Base-by-base conservation (phyloP, 2,888 invertebrate genomes). In the Chaetoderma sp. region DNA sequence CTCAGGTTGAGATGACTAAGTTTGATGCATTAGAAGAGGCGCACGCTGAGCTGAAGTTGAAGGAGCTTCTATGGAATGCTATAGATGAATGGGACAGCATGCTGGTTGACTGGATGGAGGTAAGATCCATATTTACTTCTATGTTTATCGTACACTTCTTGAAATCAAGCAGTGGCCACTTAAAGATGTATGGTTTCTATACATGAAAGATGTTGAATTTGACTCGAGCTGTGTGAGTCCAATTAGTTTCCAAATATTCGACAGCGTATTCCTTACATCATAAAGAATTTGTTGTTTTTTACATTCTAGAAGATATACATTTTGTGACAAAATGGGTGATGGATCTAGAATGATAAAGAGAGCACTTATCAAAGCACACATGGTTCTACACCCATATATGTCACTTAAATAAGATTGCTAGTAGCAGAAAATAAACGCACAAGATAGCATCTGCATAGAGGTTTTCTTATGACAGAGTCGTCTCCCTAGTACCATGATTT, bases 11-110 rank as follows among this genome's bases (percentile, higher is more conserved):
- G 79, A 91, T 94, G 18, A 92, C 93, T 0, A 90, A 94, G 78
- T 91, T 93, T 81, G 94, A 94, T 73, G 90, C 92, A 67, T 88
- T 96, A 70, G 94, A 94, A 59, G 92, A 93, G 82, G 92, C 93
- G 0, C 90, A 92, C 74, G 91, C 90, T 70, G 93, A 94, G 72
- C 91, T 95, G 2, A 93, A 92, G 82, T 88, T 95, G 44, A 90
- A 95, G 39, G 92, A 92, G 81, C 88, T 93, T 59, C 87, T 96
- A 0, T 95, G 95, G 93, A 92, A 92, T 54, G 91, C 92, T 42
- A 88, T 93, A 1, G 91, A 90, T 63, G 90, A 91, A 57, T 95
- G 95, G 94, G 91, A 91, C 16, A 89, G 89, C 4, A 86, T 91
- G 3, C 88, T 91, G 10, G 83, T 89, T 2, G 89, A 89, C 47